Base-by-base conservation (phyloP, 2,113 vertebrate species). In the Hipposideros armiger region DNA sequence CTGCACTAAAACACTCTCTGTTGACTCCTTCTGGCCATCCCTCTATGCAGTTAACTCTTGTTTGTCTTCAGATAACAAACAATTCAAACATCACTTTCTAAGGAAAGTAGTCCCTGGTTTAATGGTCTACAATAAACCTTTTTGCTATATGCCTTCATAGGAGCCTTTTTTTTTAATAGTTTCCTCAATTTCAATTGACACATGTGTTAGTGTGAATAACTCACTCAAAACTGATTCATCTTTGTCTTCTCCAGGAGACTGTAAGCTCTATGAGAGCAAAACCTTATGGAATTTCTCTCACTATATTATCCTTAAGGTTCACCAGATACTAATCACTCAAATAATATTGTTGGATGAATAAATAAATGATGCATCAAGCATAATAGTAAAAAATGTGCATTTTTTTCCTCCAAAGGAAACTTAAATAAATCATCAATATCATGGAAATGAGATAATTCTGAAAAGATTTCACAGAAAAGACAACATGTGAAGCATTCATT, bases 341-440 rank as follows among this genome's bases (percentile, higher is more conserved):
- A 45, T 56, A 54, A 47, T 47, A 40, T 8, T 74, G 11, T 24
- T 60, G 36, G 67, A 40, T 58, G 66, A 67, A 90, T 69, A 89
- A 76, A 58, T 52, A 82, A 64, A 56, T 66, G 45, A 30, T 22
- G 0, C 11, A 67, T 7, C 13, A 64, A 45, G 45, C 64, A 78
- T 36, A 89, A 26, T 40, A 42, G 17, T 96, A 11, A 45, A 70
- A 91, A 42, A 32, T 66, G 9, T 69, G 85, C 16, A 72, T 66
- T 91, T 22, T 32, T 94, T 89, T 72, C 52, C 40, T 28, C 47
- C 17, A 94, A 78, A 85, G 50, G 45, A 91, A 84, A 91, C 90
- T 87, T 47, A 74, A 80, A 73, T 24, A 50, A 70, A 42, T 47
- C 36, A 81, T 74, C 22, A 36, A 36, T 36, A 32, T 40, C 30